These are phyloP conservation scores for Propithecus deckenii DNA, from an alignment of 2,797 vertebrate genomes.

Conservation along the genomic window DNA sequence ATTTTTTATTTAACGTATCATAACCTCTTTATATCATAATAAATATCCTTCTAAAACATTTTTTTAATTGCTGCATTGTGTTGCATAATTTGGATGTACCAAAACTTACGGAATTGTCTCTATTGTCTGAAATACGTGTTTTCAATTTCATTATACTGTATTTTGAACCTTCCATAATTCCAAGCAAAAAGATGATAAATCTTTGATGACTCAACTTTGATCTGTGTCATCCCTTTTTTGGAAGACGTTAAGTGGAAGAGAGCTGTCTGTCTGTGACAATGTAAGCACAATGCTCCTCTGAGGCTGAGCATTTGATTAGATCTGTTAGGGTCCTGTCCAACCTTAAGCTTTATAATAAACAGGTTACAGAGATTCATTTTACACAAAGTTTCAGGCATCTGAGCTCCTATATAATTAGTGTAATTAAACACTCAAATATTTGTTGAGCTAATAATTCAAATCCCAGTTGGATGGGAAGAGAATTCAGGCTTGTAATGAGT, in stretches of 20 bases:
- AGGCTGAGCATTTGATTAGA: not conserved
- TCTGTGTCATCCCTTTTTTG: not conserved
- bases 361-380: not conserved
- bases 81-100: not conserved
- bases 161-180: not conserved
- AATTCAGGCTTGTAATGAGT: not conserved
- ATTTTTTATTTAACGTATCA: not conserved
- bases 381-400: not conserved
- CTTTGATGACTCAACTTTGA: not conserved
- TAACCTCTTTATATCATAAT: not conserved
- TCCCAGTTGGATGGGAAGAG: not conserved
- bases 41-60: not conserved
- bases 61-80: not conserved
- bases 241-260: not conserved
- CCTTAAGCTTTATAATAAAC: not conserved
- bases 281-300: not conserved
- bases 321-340: not conserved
- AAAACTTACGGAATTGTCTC: not conserved
- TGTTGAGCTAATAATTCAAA: conserved; percentile 52
- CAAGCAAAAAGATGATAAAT: not conserved
- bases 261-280: not conserved
- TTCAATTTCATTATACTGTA: not conserved
- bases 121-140: not conserved
- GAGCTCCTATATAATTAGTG: conserved; percentile 21
- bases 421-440: conserved; percentile 46